Conservation (phyloP, 2,888 invertebrate species). For the Punctoribates punctum region DNA sequence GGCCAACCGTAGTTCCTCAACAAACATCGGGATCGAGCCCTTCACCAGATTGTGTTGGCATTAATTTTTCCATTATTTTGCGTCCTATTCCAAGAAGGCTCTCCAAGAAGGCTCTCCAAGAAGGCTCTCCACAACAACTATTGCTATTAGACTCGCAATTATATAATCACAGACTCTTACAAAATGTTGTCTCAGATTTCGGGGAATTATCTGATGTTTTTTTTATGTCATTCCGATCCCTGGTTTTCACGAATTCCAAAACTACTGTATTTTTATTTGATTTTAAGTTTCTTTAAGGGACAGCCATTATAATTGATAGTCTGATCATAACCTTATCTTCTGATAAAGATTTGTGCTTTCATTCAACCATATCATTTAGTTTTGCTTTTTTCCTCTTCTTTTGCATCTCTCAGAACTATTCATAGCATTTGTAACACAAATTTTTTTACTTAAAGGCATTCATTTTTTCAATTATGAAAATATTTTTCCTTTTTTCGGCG, state of each 20-base stretch:
- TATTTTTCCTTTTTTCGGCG: neutral
- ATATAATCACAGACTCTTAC: neutral
- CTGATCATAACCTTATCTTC: constrained; percentile 9
- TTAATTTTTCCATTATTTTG: neutral
- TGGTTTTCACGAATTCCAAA: neutral
- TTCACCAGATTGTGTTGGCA: constrained; percentile 1
- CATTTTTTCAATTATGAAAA: neutral
- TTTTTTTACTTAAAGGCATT: constrained; percentile 14
- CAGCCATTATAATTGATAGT: constrained; percentile 15
- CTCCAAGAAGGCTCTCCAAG: neutral
- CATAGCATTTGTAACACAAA: constrained; percentile 1
- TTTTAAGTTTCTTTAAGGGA: neutral
- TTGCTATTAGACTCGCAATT: constrained; percentile 5
- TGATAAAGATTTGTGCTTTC: constrained; percentile 8
- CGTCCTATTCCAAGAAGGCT: neutral
- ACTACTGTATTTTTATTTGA: constrained; percentile 1
- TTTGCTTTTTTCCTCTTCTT: constrained; percentile 9
- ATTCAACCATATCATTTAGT: constrained; percentile 23
- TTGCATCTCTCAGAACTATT: neutral
- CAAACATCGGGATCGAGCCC: neutral
- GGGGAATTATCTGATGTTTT: neutral
- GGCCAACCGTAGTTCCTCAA: constrained; percentile 32
- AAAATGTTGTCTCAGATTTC: neutral
- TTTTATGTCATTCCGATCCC: neutral
- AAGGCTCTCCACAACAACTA: neutral